Evolutionary conservation across 2,113 vertebrate species (phyloP), one percentile per base, ranked within the genome.

Genomic region (Anseranas semipalmata): DNA sequence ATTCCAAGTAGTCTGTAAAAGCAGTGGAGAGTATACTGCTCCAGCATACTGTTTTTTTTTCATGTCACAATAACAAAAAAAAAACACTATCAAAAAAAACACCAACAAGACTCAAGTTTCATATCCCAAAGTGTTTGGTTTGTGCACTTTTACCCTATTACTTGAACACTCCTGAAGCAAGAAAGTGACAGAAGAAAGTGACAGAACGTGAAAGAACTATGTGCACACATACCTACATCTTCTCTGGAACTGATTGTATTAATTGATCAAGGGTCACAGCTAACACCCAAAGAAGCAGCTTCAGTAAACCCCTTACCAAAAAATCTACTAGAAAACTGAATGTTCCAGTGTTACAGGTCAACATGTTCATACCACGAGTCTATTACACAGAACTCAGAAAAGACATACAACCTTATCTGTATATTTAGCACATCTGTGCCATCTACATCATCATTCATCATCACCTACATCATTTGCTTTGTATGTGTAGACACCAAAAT

Each of bases 221-320:
- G 2, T 46, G 11, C 24, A 14, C 39, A 32, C 39, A n/a, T 0
- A 0, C 15, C 60, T 22, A 60, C 28, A 66, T 19, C 63, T 13
- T 66, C 63, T 14, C 41, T 32, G 19, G 28, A 66, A 43, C 19
- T 43, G 63, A 66, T 11, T 30, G 19, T 19, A 43, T 14, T 65
- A 32, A 66, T 20, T 43, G 27, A 32, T 59, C 21, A 59, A 59
- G 58, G 19, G n/a, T 22, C 12, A 43, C 19, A 15, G 19, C 41
- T 32, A 66, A 43, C 9, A 33, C 6, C 30, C 20, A 32, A 67
- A 67, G 41, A 14, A 67, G 19, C 33, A 59, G 33, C 30, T 35
- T 35, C 58, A 9, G 28, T 22, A 33, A 45, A 22, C 9, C 41
- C 30, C 20, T 43, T 21, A 43, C 63, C 35, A 62, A 66, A 62